These are phyloP conservation scores for Tupiocoris notatus DNA, from an alignment of 2,888 invertebrate genomes.

Conservation along the genomic window DNA sequence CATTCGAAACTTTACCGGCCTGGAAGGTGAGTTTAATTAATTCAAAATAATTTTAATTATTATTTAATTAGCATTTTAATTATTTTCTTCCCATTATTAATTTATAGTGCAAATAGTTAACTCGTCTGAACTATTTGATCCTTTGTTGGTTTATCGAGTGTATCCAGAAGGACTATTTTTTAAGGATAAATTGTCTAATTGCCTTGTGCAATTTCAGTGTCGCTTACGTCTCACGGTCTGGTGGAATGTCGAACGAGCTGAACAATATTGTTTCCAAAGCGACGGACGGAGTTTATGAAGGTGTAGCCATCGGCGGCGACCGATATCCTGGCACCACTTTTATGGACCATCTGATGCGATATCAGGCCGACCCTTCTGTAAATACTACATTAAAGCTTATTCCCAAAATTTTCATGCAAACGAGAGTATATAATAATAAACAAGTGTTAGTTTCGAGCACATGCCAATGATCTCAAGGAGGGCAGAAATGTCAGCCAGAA, in stretches of 20 bases:
- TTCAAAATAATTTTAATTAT: no score
- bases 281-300: slow-evolving; percentile 96
- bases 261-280: slow-evolving; percentile 97
- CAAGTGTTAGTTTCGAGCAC: neutral
- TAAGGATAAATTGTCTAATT: no score
- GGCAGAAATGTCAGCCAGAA: no score
- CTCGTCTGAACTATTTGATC: no score
- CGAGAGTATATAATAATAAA: neutral
- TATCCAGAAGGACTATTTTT: no score
- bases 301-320: slow-evolving; percentile 96
- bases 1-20: slow-evolving; percentile 95
- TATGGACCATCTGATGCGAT: slow-evolving; percentile 93
- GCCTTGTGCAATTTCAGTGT: slow-evolving; percentile 64
- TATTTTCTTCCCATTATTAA: no score
- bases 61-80: no score
- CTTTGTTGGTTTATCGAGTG: no score
- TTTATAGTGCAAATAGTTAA: no score
- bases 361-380: slow-evolving; percentile 62
- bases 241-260: slow-evolving; percentile 99
- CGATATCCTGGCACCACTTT: slow-evolving; percentile 97
- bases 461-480: no score
- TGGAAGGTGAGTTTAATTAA: slow-evolving; percentile 75
- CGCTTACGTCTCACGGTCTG: slow-evolving; percentile 94
- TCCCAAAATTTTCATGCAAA: neutral
- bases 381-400: slow-evolving; percentile 54